Base-by-base conservation (phyloP, 2,113 vertebrate genomes). In the Tiliqua scincoides region DNA sequence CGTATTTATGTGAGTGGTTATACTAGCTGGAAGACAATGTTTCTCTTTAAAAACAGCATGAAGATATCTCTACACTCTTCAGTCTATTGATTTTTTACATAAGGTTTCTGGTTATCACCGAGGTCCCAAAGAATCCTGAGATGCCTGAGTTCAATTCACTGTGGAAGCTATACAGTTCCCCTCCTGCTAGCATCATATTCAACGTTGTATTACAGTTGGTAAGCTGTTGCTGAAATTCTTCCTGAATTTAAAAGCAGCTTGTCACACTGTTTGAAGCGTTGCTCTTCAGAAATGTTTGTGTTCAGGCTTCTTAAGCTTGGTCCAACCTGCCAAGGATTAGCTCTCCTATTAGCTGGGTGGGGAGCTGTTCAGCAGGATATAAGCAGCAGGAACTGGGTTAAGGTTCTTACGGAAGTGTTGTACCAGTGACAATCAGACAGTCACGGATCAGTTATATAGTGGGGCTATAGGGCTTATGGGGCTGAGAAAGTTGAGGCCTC, bases 41-140 rank as follows among this genome's bases (percentile, higher is more conserved):
- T 89, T 17, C n/a, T 30, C 90, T 90, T 92, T 93, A 87, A 76
- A 87, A 5, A 35, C 52, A 27, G 89, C 85, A 65, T 4, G 86
- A 91, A 86, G 5, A 17, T 74, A 35, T 35, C 71, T 73, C 72
- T 35, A 80, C 88, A 93, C 2, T 54, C 82, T 23, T 0, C 15
- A 3, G 35, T 11, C 2, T 1, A 80, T 78, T 87, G 67, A 59
- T 91, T 87, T 48, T 83, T 32, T 81, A 78, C 20, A 72, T 78
- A 78, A 9, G 6, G 89, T 68, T 86, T 70, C 63, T 21, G 6
- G 65, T 57, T 82, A 82, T 82, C 65, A 40, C 74, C 48, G 52
- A 62, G 30, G 61, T 65, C 70, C 59, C 85, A 74, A 65, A 20
- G 59, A 65, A 52, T 17, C 59, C n/a, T 62, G 27, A 81, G 78